A percentile compares a stretch with the other conserved stretches of the same genome.
phyloP scores from a whole-genome alignment of 2,888 invertebrate genomes.

The Volucella inanis region DNA sequence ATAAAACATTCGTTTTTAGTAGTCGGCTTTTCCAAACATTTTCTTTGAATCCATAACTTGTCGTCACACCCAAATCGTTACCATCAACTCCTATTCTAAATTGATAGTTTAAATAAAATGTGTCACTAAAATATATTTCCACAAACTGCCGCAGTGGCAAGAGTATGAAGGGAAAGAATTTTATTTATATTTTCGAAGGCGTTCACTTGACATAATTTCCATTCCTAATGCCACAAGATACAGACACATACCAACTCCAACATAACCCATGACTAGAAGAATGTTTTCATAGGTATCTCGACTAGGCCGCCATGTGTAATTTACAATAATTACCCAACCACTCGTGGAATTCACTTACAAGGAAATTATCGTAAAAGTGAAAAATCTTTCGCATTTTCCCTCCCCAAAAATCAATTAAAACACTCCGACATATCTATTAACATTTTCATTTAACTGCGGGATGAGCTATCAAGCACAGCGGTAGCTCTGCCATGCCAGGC shows the following conservation, averaged over 20 bases:
- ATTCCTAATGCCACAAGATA: constrained; percentile 21
- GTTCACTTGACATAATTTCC: constrained; percentile 12
- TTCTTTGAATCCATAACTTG: no score
- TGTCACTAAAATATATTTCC: no score
- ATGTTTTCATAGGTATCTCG: constrained; percentile 3
- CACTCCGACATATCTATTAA: constrained; percentile 58
- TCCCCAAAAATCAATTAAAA: constrained; percentile 63
- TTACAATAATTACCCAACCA: constrained; percentile 38
- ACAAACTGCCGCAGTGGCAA: neutral
- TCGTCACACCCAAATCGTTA: no score
- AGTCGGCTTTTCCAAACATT: no score
- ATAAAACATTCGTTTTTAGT: no score
- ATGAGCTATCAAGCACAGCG: constrained; percentile 58
- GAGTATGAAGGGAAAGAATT: neutral
- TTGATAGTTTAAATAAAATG: no score
- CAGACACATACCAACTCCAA: constrained; percentile 25
- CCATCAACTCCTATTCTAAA: no score
- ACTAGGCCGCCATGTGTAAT: constrained; percentile 16
- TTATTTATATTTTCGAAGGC: constrained; percentile 23
- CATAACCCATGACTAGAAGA: constrained; percentile 33
- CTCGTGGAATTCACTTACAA: constrained; percentile 24
- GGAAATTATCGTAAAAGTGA: constrained; percentile 44
- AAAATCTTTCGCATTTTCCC: constrained; percentile 34
- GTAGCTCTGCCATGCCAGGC: constrained; percentile 32
- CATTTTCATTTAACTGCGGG: constrained; percentile 47